A percentile compares a stretch with the other conserved stretches of the same genome.
Conservation (phyloP, 1,140 invertebrate species). For the Lepidurus arcticus region DNA sequence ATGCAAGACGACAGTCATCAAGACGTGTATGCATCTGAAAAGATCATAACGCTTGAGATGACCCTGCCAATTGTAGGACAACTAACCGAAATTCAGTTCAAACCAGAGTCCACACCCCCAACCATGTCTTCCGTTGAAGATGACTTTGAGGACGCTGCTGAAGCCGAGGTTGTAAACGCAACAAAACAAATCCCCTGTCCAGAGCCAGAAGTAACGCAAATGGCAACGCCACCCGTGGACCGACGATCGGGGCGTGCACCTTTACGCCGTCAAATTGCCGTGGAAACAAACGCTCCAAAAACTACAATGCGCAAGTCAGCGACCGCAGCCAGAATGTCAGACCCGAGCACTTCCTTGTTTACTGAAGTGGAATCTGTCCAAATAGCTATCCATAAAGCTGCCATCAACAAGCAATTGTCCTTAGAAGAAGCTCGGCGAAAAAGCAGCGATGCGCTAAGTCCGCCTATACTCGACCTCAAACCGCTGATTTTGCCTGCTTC, state of each 20-base stretch:
- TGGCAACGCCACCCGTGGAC: not conserved
- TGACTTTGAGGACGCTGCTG: not conserved
- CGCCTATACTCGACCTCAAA: not conserved
- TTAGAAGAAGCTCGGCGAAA: slow-evolving; percentile 36
- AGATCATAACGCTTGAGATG: not conserved
- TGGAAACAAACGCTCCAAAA: slow-evolving; percentile 1
- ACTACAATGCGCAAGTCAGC: not conserved
- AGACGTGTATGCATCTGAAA: not conserved
- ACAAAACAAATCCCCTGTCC: not conserved
- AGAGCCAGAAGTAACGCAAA: not conserved
- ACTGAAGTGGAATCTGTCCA: slow-evolving; percentile 45
- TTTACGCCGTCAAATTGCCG: not conserved
- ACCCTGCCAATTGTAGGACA: not conserved
- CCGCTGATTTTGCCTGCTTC: not conserved
- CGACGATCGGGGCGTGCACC: not conserved
- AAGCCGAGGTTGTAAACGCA: not conserved
- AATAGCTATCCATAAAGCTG: slow-evolving; percentile 47
- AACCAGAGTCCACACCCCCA: too few species aligned
- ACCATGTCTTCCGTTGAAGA: too few species aligned
- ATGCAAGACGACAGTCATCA: not conserved
- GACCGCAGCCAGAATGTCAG: slow-evolving; percentile 35
- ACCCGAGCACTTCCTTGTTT: slow-evolving; percentile 44
- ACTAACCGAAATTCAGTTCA: not conserved
- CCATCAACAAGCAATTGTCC: slow-evolving; percentile 47
- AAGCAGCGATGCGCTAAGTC: slow-evolving; percentile 19